Percentiles rank a stretch among this genome's conserved stretches.
Evolutionary conservation across 2,113 vertebrate genomes (phyloP).

Genomic region (Paedocypris sp.): DNA sequence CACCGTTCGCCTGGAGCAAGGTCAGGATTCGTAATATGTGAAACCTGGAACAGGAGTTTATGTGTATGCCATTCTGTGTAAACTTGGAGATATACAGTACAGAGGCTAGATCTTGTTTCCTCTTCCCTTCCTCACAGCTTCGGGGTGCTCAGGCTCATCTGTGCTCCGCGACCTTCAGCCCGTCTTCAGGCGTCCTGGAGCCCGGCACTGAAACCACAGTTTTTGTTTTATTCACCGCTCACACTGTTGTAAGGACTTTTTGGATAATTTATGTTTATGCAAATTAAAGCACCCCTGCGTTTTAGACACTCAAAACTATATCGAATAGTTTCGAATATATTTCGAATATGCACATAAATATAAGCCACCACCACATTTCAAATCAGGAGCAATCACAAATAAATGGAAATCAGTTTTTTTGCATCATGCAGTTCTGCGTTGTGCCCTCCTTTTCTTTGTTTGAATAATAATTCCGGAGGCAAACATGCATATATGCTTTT

Average conservation of each 20-base stretch:
- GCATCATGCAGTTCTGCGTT: too few relatives aligned
- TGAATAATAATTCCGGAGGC: too few relatives aligned
- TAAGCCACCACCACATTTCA: too few relatives aligned
- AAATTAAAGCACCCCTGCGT: not conserved
- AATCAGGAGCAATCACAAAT: too few relatives aligned
- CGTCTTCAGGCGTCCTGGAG: constrained; percentile 59
- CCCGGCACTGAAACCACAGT: constrained; percentile 67
- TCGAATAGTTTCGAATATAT: too few relatives aligned
- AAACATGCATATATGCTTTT: too few relatives aligned
- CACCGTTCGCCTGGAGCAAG: constrained; percentile 69
- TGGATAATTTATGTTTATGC: not conserved
- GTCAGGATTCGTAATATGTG: constrained; percentile 4
- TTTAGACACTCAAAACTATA: too few relatives aligned
- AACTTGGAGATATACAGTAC: not conserved
- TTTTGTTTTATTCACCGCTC: constrained; percentile 56
- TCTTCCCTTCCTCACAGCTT: constrained; percentile 51
- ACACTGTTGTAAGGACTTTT: constrained; percentile 54
- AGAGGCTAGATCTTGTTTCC: not conserved
- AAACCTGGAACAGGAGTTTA: too few relatives aligned
- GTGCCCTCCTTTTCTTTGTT: too few relatives aligned
- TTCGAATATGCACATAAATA: too few relatives aligned
- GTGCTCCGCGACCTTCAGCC: constrained; percentile 56
- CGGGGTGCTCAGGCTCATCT: constrained; percentile 60
- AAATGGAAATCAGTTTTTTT: too few relatives aligned
- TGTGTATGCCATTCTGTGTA: too few relatives aligned